Conservation (phyloP, 2,113 vertebrate genomes). For the Pachypanchax playfairii region DNA sequence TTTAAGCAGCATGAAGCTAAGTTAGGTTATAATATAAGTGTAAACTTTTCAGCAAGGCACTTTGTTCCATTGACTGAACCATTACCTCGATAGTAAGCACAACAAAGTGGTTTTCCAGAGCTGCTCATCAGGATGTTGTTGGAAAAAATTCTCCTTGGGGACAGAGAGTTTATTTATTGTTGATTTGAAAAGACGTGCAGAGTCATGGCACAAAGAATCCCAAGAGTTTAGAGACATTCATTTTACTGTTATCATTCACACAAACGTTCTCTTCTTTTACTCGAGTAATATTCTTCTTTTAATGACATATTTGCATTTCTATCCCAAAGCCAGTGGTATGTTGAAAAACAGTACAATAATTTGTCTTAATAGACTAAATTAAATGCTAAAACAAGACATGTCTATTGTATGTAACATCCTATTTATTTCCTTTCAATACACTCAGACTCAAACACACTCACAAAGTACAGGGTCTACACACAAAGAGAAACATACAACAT, state of each 20-base stretch:
- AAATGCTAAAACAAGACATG: too few relatives aligned
- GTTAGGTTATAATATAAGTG: slow-evolving; percentile 13
- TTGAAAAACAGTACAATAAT: too few relatives aligned
- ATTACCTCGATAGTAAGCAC: slow-evolving; percentile 21
- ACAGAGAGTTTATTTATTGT: neutral
- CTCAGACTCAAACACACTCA: slow-evolving; percentile 6
- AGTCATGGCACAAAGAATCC: neutral
- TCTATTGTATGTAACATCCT: too few relatives aligned
- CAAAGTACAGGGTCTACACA: slow-evolving; percentile 5
- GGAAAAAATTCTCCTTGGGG: neutral
- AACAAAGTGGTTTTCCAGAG: slow-evolving; percentile 11
- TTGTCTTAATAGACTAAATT: too few relatives aligned
- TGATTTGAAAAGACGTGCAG: slow-evolving; percentile 1
- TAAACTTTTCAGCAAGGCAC: slow-evolving; percentile 8
- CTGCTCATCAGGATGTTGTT: neutral
- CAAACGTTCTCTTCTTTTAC: too few relatives aligned
- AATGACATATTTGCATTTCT: too few relatives aligned
- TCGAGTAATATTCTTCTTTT: too few relatives aligned
- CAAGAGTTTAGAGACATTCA: too few relatives aligned
- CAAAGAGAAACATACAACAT: slow-evolving; percentile 1
- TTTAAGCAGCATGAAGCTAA: slow-evolving; percentile 15
- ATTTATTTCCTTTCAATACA: too few relatives aligned
- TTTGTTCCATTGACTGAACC: slow-evolving; percentile 15
- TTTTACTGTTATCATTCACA: too few relatives aligned
- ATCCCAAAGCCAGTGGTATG: too few relatives aligned